Evolutionary conservation across 2,888 invertebrate species (phyloP), one percentile per base, ranked within the genome.

Genomic region (Synanthedon formicaeformis): DNA sequence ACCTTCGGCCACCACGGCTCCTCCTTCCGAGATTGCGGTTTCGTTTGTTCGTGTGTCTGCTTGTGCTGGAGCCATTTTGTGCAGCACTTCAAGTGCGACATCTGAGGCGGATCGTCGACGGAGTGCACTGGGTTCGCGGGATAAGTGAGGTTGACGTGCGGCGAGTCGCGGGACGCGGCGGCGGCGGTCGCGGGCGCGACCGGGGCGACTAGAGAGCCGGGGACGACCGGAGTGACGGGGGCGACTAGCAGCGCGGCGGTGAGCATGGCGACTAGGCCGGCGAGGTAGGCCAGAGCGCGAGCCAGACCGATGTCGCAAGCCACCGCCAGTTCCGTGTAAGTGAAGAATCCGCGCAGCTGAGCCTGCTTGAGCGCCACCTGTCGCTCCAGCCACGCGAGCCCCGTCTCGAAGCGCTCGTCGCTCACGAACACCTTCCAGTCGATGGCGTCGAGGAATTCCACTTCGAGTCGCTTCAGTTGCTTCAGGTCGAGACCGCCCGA

Each of bases 361-460:
- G 92, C 94, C 82, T 96, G 92, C 64, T 90, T 90, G 60, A 91
- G 84, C 4, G 96, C 96, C 61, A 97, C 83, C 53, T 89, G 89
- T 56, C 86, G 88, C 79, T 96, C 96, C 55, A 96, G 80, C 75
- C 90, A 88, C 51, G 81, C 72, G 53, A 96, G 78, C 58, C 93
- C 92, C 50, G 89, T 78, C 82, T 94, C 93, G 78, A 97, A 97
- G 53, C 91, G 90, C 62, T 91, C 84, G 59, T 92, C 91, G 63
- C 90, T 91, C 53, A 96, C 93, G 82, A 92, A 96, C 52, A 97
- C 89, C 62, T 94, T 91, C 97, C 97, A 97, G 66, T 96, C 91
- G 73, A 99, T 95, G 59, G 97, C 97, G 64, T 90, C 89, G 16
- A 98, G 91, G 85, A 98, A 97, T 68, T 96, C 92, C 56, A 92